A percentile compares a stretch with the other conserved stretches of the same genome.
These are phyloP conservation scores for Ctenicera cuprea DNA, from an alignment of 2,888 invertebrate species.

Conservation along the genomic window DNA sequence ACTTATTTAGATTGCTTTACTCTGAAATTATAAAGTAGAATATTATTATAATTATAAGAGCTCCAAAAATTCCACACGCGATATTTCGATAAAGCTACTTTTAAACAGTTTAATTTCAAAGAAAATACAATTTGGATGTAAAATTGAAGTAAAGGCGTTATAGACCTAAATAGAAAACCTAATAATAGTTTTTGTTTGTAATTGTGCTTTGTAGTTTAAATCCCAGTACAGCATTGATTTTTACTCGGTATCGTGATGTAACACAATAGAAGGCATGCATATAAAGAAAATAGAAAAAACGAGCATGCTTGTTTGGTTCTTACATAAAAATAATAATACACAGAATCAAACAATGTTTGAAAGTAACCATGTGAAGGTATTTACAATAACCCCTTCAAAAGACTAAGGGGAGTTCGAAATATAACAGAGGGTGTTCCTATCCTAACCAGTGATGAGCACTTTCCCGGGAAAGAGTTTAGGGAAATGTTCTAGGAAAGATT, in stretches of 20 bases:
- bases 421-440: no score
- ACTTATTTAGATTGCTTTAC: no score
- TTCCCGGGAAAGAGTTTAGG: no score
- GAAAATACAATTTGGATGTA: neutral
- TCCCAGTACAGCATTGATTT: constrained; percentile 5
- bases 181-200: neutral
- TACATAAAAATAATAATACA: no score
- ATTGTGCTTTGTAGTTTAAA: constrained; percentile 6
- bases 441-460: no score
- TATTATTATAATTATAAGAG: no score
- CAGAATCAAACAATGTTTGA: neutral
- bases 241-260: constrained; percentile 12
- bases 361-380: no score
- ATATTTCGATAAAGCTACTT: neutral
- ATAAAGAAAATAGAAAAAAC: constrained; percentile 18
- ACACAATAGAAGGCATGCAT: neutral
- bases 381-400: no score
- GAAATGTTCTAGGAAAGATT: no score
- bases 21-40: no score
- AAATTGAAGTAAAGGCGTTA: neutral
- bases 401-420: no score
- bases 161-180: constrained; percentile 5
- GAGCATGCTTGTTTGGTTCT: neutral
- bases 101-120: neutral
- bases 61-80: no score